Percentiles rank a stretch among this genome's conserved stretches.
These are phyloP conservation scores for Equus przewalskii DNA, from an alignment of 2,113 vertebrate genomes.

Conservation along the genomic window DNA sequence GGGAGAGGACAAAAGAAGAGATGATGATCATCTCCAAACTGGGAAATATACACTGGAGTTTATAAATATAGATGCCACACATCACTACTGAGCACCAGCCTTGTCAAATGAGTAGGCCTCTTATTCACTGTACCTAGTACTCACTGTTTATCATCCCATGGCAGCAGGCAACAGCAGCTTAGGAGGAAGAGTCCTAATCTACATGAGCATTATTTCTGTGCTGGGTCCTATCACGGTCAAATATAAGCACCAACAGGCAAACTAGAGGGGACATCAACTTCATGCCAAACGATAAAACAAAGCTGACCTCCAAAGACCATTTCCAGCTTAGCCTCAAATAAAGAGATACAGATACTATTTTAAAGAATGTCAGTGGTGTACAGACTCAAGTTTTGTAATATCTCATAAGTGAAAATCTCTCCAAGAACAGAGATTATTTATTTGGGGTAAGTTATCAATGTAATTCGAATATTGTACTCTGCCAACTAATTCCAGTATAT, in stretches of 20 bases:
- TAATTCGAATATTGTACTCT: conserved; percentile 63
- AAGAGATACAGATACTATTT: not conserved
- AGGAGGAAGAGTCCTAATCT: not conserved
- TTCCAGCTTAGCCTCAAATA: conserved; percentile 27
- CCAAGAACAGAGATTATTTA: conserved; percentile 55
- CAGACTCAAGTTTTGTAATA: conserved; percentile 18
- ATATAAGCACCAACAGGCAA: conserved; percentile 50
- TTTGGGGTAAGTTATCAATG: conserved; percentile 57
- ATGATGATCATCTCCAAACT: not conserved
- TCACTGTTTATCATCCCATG: no score
- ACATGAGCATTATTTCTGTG: not conserved
- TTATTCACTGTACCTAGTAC: not conserved
- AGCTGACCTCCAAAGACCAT: conserved; percentile 18
- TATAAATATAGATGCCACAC: not conserved
- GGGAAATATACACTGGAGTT: not conserved
- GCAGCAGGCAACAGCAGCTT: not conserved
- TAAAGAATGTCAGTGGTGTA: conserved; percentile 19
- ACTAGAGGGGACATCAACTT: not conserved
- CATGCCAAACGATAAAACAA: conserved; percentile 32
- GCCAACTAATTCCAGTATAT: conserved; percentile 54
- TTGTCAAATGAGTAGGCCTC: not conserved
- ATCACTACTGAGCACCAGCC: not conserved
- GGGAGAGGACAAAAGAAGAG: conserved; percentile 8
- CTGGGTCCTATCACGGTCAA: not conserved
- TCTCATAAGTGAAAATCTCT: not conserved